Conservation (phyloP, 2,888 invertebrate genomes). For the Nebria brevicollis region DNA sequence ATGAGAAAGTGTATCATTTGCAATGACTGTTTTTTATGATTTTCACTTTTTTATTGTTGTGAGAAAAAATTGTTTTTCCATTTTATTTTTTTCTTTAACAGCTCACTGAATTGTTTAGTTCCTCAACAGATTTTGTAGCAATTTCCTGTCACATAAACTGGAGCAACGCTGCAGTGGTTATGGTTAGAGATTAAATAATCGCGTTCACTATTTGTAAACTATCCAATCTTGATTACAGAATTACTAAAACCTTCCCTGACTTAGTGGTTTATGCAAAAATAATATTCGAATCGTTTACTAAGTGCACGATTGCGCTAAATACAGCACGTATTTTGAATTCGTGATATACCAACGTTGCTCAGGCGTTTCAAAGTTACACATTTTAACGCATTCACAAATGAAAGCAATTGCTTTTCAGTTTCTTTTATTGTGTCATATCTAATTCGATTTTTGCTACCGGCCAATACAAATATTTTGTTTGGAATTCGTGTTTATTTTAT, state of each 20-base stretch:
- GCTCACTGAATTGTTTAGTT: background rate
- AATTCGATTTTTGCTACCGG: background rate
- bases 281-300: background rate
- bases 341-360: conserved; percentile 21
- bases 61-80: background rate
- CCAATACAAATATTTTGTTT: background rate
- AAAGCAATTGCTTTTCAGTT: background rate
- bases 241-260: background rate
- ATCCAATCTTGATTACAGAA: background rate
- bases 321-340: conserved; percentile 8
- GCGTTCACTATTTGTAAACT: background rate
- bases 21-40: background rate
- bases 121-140: background rate
- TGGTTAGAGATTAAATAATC: background rate
- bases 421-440: background rate
- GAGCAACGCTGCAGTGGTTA: background rate
- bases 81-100: background rate
- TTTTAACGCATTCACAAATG: background rate
- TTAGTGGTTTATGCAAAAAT: background rate
- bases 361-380: background rate
- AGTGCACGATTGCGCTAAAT: conserved; percentile 3
- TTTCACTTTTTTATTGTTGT: background rate
- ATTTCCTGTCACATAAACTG: background rate
- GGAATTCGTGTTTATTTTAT: too few species aligned
- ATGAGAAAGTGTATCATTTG: background rate